Base-by-base conservation (phyloP, 1,140 invertebrate genomes). In the Drosophila varians region DNA sequence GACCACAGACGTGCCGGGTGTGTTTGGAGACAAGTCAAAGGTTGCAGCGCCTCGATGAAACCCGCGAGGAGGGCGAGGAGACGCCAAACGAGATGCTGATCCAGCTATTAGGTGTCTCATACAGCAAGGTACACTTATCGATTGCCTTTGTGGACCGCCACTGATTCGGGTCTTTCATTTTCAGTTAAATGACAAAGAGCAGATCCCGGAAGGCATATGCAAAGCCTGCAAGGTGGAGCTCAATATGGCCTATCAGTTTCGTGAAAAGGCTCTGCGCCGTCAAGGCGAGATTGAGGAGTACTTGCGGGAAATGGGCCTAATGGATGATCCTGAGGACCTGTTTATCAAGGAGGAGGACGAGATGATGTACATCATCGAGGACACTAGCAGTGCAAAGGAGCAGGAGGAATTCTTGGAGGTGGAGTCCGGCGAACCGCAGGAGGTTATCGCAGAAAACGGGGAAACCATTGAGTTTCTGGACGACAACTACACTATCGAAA, bases 171-270 rank as follows among this genome's bases (percentile, higher is more conserved):
- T 1, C 9, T 8, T 12, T 0, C 12, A n/a, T n/a, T 4, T n/a
- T 0, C 11, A 86, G 83, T 25, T 80, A 7, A 84, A 88, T 64
- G 74, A 69, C 5, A 75, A 68, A 16, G 77, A 86, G 9, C 70
- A 66, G 21, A 73, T 89, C 7, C 89, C 89, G 4, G 77, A 90
- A 42, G 66, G 69, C 16, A 90, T 90, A 19, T 90, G 89, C 51
- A 80, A 78, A 43, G 55, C 58, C 1, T 90, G 89, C 77, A 83
- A 82, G 18, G 69, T 90, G 18, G 83, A 82, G 49, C 71, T 90
- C 6, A 90, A 87, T 25, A 80, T 90, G 84, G 89, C 89, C 0
- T 90, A 70, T 48, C 86, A 90, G 48, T 90, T 90, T 43, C 89
- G 89, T 0, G 71, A 74, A 43, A 89, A 89, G 43, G 89, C 89